phyloP scores from a whole-genome alignment of 2,888 invertebrate genomes.

The Chydorus sphaericus region DNA sequence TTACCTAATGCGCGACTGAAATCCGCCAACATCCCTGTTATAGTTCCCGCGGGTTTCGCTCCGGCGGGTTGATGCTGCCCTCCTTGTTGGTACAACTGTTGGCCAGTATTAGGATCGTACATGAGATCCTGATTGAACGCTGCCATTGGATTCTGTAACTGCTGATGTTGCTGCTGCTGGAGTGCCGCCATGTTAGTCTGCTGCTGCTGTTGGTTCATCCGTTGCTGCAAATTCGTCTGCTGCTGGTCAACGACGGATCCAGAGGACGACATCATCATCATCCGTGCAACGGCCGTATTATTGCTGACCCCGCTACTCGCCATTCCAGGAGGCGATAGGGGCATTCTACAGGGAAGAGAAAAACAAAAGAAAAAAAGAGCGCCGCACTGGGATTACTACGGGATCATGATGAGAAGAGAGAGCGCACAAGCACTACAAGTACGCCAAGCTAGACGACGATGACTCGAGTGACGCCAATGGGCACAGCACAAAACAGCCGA shows the following conservation, averaged over 20 bases:
- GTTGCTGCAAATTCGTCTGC: slow-evolving; percentile 15
- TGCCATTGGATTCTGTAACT: slow-evolving; percentile 19
- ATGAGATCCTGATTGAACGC: background rate
- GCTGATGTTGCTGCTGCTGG: slow-evolving; percentile 17
- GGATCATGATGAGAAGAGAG: background rate
- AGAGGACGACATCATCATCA: slow-evolving; percentile 12
- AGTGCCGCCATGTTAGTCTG: slow-evolving; percentile 14
- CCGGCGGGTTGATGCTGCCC: slow-evolving; percentile 31
- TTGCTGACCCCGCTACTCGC: slow-evolving; percentile 16
- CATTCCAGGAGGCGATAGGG: slow-evolving; percentile 7
- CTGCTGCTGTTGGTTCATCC: slow-evolving; percentile 14
- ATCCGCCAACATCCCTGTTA: slow-evolving; percentile 33
- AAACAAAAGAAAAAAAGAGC: background rate
- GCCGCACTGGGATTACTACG: background rate
- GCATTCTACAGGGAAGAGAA: slow-evolving; percentile 15
- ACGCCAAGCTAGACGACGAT: too few relatives aligned
- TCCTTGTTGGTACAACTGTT: slow-evolving; percentile 35
- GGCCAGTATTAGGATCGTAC: slow-evolving; percentile 6
- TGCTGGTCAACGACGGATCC: slow-evolving; percentile 14
- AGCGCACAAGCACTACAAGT: background rate
- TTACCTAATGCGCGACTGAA: slow-evolving; percentile 33
- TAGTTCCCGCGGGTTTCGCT: slow-evolving; percentile 23
- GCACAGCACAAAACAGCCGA: background rate
- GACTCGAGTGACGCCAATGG: too few relatives aligned
- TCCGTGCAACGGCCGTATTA: slow-evolving; percentile 16